phyloP scores from a whole-genome alignment of 1,140 invertebrate genomes.

The Euwallacea similis region DNA sequence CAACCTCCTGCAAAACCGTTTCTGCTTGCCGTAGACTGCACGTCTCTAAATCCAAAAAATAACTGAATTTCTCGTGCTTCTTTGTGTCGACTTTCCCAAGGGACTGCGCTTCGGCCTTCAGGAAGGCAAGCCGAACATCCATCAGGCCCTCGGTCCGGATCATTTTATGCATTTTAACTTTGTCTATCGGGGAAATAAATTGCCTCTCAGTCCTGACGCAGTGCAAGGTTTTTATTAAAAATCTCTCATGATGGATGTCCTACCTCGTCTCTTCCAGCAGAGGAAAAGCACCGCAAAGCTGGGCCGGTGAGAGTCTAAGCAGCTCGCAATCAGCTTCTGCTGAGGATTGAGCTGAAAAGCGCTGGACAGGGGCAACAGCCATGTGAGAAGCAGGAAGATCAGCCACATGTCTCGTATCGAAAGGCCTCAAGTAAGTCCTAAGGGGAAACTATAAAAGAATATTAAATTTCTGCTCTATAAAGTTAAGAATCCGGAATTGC shows the following conservation, averaged over 20 bases:
- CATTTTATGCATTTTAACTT: slow-evolving; percentile 28
- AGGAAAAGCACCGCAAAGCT: slow-evolving; percentile 22
- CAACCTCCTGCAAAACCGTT: slow-evolving; percentile 20
- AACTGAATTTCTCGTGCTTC: slow-evolving; percentile 28
- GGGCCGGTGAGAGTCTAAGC: slow-evolving; percentile 23
- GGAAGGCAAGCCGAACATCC: slow-evolving; percentile 18
- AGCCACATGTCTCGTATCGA: no score
- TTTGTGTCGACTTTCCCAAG: slow-evolving; percentile 13
- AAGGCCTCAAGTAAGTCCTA: no score
- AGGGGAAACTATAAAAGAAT: no score
- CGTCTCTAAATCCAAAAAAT: slow-evolving; percentile 24
- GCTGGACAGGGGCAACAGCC: neutral
- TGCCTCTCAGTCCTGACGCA: neutral
- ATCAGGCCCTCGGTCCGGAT: slow-evolving; percentile 7
- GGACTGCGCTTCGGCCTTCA: neutral
- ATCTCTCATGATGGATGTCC: neutral
- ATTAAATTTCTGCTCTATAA: no score
- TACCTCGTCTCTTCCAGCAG: slow-evolving; percentile 29
- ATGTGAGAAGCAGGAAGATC: no score
- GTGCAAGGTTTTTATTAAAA: neutral
- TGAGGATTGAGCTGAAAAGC: slow-evolving; percentile 2
- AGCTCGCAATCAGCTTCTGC: slow-evolving; percentile 15
- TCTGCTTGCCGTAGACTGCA: neutral
- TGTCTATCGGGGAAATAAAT: slow-evolving; percentile 22
- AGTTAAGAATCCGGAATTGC: no score